Conservation (phyloP, 2,797 vertebrate species). For the Poeciliopsis paucimaculata region DNA sequence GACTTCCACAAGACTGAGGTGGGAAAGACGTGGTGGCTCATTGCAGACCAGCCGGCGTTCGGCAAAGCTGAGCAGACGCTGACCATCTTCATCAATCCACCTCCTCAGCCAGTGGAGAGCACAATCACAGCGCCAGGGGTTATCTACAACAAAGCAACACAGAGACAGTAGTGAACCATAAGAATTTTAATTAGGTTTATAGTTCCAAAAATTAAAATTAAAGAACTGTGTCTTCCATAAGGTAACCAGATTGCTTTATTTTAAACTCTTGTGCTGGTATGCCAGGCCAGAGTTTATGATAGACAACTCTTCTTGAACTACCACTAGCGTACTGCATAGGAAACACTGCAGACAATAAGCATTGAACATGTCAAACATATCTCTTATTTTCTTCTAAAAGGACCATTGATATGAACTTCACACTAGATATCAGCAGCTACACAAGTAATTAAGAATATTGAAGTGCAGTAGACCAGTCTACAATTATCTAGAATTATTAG, state of each 20-base stretch:
- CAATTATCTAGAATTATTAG: too few relatives aligned
- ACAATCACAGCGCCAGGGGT: constrained; percentile 93
- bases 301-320: not conserved
- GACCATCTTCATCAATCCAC: constrained; percentile 90
- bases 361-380: not conserved
- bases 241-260: not conserved
- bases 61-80: constrained; percentile 86
- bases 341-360: not conserved
- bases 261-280: not conserved
- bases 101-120: constrained; percentile 89
- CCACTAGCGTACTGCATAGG: too few relatives aligned
- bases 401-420: not conserved
- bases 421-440: not conserved
- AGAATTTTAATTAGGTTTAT: not conserved
- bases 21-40: constrained; percentile 88
- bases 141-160: constrained; percentile 73
- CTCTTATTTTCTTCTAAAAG: not conserved
- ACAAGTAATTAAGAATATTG: not conserved
- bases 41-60: constrained; percentile 86
- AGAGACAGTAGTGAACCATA: not conserved
- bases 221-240: not conserved
- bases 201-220: not conserved
- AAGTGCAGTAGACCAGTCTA: too few relatives aligned
- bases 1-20: constrained; percentile 86
- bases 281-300: not conserved